phyloP scores from a whole-genome alignment of 2,888 invertebrate genomes.

The Dasypogon diadema region DNA sequence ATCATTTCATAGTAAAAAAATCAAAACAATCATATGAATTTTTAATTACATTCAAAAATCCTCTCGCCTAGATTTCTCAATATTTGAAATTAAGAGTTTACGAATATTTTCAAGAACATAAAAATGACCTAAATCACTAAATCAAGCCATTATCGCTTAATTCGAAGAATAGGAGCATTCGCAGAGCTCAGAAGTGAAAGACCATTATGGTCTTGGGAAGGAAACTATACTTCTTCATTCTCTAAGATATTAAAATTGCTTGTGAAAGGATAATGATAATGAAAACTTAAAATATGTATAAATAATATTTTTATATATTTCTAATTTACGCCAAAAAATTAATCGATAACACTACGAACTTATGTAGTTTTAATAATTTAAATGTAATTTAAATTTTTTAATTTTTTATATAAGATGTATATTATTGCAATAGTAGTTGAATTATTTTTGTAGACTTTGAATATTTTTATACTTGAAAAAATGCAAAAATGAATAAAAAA shows the following conservation, averaged over 20 bases:
- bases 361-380: slow-evolving; percentile 47
- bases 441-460: slow-evolving; percentile 51
- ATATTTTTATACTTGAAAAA: slow-evolving; percentile 49
- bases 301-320: slow-evolving; percentile 47
- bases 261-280: neutral
- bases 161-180: too few relatives aligned
- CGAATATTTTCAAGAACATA: too few relatives aligned
- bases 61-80: too few relatives aligned
- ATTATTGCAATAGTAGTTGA: slow-evolving; percentile 49
- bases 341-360: slow-evolving; percentile 46
- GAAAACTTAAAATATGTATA: slow-evolving; percentile 37
- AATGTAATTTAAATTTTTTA: slow-evolving; percentile 46
- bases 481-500: slow-evolving; percentile 27
- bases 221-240: neutral
- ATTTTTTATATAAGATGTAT: slow-evolving; percentile 43
- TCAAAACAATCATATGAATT: too few relatives aligned
- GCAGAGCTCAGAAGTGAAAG: neutral
- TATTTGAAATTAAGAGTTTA: too few relatives aligned
- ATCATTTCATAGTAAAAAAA: too few relatives aligned
- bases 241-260: neutral
- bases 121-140: too few relatives aligned
- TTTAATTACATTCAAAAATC: too few relatives aligned
- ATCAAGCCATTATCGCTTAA: too few relatives aligned
- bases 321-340: slow-evolving; percentile 48
- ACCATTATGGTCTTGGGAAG: neutral